phyloP scores from a whole-genome alignment of 2,113 vertebrate genomes.

The Elaphurus davidianus region DNA sequence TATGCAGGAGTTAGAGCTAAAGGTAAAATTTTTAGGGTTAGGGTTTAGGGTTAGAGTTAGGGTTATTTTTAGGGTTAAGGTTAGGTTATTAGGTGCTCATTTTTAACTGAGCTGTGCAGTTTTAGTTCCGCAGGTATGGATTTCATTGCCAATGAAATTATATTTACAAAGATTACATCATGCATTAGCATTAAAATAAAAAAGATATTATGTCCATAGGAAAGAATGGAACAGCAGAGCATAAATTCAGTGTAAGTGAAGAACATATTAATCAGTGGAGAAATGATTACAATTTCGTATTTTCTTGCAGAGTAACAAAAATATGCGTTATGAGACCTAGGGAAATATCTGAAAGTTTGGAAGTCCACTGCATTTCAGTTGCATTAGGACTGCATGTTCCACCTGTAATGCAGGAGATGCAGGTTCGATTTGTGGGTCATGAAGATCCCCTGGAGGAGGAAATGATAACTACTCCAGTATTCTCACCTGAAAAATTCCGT shows the following conservation, averaged over 20 bases:
- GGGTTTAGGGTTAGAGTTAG: background rate
- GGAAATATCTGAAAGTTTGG: background rate
- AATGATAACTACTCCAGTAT: background rate
- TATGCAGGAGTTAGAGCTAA: background rate
- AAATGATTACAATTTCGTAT: background rate
- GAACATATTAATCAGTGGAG: background rate
- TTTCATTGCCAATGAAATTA: background rate
- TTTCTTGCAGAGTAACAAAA: background rate
- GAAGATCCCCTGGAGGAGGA: background rate
- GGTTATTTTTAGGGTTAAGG: background rate
- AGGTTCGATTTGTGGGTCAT: background rate
- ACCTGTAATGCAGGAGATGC: background rate
- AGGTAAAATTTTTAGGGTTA: background rate
- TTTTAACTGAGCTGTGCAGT: background rate
- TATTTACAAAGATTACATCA: background rate
- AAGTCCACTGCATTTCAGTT: background rate
- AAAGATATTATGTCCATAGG: background rate
- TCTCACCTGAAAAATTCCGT: background rate
- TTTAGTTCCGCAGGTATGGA: background rate
- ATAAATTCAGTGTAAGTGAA: background rate
- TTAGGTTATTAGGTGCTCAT: background rate
- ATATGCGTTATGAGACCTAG: background rate
- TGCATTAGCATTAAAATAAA: background rate
- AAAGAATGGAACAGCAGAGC: background rate
- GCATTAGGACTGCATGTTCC: background rate